Evolutionary conservation across 2,113 vertebrate species (phyloP), one percentile per base, ranked within the genome.

Genomic region (Australoheros scitulus): DNA sequence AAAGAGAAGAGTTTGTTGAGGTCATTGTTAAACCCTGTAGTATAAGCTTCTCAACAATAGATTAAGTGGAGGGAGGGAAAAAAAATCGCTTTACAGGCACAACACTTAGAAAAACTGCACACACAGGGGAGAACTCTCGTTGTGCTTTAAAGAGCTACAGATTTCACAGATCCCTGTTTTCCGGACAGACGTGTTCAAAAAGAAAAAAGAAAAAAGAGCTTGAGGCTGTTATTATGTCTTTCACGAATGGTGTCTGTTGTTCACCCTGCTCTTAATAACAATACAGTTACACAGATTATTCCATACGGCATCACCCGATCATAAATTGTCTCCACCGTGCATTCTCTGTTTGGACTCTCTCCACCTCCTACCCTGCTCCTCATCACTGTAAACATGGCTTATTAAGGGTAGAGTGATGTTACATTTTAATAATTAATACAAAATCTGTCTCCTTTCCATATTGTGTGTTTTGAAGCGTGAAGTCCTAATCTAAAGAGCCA

Each of bases 1-100:
- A 89, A 88, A 77, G 65, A 68, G 65, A 76, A 11, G 77, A 85
- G 78, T 91, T 76, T 83, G 87, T 81, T 86, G 65, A 91, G 88
- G 88, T 91, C 89, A 89, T 74, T 88, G 83, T 72, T 88, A 92
- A 89, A 88, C 78, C 82, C 72, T 72, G 79, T 64, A 77, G 86
- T 82, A 81, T 82, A 77, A 36, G 61, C 58, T 80, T 77, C 77
- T 89, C 85, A 88, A 85, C 87, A 87, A 80, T 24, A 65, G 75
- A 77, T 89, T 79, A 57, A 83, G 77, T 20, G 58, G 55, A 61
- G 61, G 41, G 24, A 24, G 34, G 34, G 18, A 18, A 43, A 7
- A 59, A 81, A 74, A 79, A 78, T 22, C 58, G 22, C 81, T 84
- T 88, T 77, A 78, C 78, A 61, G 81, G 59, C 83, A 43, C 52